A percentile compares a stretch with the other conserved stretches of the same genome.
Conservation (phyloP, 2,888 invertebrate species). For the Syritta pipiens region DNA sequence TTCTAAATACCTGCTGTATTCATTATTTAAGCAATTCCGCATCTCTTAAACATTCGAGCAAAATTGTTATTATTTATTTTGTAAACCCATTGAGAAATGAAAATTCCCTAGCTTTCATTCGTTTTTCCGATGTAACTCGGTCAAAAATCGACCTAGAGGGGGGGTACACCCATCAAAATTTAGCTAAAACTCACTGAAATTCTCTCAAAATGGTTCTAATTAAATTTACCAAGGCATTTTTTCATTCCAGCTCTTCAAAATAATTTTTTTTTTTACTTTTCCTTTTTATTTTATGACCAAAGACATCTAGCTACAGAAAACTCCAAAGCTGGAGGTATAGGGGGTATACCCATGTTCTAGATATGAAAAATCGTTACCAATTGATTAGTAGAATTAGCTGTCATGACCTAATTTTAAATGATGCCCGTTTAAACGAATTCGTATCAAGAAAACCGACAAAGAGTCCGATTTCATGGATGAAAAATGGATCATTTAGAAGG, state of each 20-base stretch:
- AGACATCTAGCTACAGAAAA: constrained; percentile 6
- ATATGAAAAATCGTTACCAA: constrained; percentile 24
- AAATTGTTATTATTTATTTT: too few relatives aligned
- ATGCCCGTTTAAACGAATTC: constrained; percentile 17
- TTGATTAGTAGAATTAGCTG: constrained; percentile 45
- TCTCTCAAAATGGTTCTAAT: background rate
- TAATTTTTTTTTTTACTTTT: background rate
- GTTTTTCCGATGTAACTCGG: background rate
- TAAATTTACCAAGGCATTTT: background rate
- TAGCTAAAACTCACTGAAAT: constrained; percentile 16
- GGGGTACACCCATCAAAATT: constrained; percentile 37
- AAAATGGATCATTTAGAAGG: constrained; percentile 29
- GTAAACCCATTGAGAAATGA: background rate
- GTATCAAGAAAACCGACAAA: constrained; percentile 52
- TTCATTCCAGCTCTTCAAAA: background rate
- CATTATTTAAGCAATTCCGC: too few relatives aligned
- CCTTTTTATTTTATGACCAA: constrained; percentile 10
- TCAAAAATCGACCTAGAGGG: constrained; percentile 22
- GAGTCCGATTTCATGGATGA: constrained; percentile 10
- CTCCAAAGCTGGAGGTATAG: constrained; percentile 1
- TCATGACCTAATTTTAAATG: constrained; percentile 18
- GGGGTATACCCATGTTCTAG: constrained; percentile 5
- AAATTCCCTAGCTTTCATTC: background rate
- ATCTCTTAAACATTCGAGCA: too few relatives aligned
- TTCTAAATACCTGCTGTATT: too few relatives aligned